A percentile compares a stretch with the other conserved stretches of the same genome.
Evolutionary conservation across 2,888 invertebrate genomes (phyloP).

Genomic region (Cenopis cana): DNA sequence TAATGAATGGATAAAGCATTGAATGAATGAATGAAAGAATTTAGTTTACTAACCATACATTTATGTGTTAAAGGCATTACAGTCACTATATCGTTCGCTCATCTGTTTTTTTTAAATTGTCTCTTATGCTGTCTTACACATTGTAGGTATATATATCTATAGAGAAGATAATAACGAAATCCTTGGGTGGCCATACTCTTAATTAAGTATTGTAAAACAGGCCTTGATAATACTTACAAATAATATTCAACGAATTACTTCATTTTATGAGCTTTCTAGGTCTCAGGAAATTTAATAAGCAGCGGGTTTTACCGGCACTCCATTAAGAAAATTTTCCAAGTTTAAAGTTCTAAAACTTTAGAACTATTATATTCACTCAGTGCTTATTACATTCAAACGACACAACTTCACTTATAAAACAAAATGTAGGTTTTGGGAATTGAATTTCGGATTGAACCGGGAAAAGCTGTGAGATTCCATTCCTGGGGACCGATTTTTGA

Average conservation of each 20-base stretch:
- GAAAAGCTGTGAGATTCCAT: too few species aligned
- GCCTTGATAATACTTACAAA: background rate
- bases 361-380: conserved; percentile 29
- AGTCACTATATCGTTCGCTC: too few species aligned
- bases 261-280: conserved; percentile 1
- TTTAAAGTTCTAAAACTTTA: conserved; percentile 27
- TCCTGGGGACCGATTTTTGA: too few species aligned
- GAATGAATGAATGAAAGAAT: too few species aligned
- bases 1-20: too few species aligned
- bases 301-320: conserved; percentile 14
- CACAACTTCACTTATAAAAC: too few species aligned
- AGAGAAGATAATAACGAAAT: background rate
- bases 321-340: conserved; percentile 33
- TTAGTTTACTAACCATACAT: too few species aligned
- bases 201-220: background rate
- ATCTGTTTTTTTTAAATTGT: too few species aligned
- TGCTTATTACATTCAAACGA: conserved; percentile 18
- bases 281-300: conserved; percentile 31
- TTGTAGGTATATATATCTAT: background rate
- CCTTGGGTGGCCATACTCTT: background rate
- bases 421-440: too few species aligned
- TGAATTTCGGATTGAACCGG: too few species aligned
- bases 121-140: too few species aligned
- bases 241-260: conserved; percentile 16
- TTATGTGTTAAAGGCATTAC: too few species aligned